These are phyloP conservation scores for Manduca sexta DNA, from an alignment of 1,140 invertebrate species.

Conservation along the genomic window DNA sequence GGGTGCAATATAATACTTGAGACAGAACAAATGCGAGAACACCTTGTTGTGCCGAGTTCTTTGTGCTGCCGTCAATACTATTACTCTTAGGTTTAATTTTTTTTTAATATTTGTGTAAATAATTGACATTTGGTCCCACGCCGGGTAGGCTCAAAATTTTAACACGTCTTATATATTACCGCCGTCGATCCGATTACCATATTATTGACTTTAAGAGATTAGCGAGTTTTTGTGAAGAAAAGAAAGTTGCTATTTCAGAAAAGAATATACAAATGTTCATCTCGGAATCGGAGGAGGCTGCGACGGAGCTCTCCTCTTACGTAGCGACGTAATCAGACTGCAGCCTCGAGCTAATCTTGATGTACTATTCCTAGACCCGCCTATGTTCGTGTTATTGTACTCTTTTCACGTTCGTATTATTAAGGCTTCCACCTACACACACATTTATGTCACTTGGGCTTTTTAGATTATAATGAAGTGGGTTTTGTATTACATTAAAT, in stretches of 20 bases:
- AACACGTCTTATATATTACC: conserved; percentile 2
- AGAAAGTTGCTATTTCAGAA: conserved; percentile 16
- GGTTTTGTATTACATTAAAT: neutral
- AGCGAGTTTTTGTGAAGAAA: conserved; percentile 9
- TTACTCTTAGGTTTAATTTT: conserved; percentile 34
- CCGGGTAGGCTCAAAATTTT: neutral
- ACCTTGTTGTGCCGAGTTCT: conserved; percentile 42
- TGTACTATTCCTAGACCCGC: conserved; percentile 45
- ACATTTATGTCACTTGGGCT: neutral
- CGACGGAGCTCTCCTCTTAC: conserved; percentile 41
- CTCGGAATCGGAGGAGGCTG: conserved; percentile 40
- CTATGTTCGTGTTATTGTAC: conserved; percentile 45
- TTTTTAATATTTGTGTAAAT: conserved; percentile 3
- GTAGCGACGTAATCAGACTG: conserved; percentile 55
- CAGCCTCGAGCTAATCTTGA: conserved; percentile 64
- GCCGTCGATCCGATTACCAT: conserved; percentile 22
- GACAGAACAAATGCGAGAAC: conserved; percentile 44
- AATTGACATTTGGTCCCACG: neutral
- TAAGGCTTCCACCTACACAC: conserved; percentile 14
- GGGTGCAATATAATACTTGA: conserved; percentile 45
- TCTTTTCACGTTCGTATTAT: conserved; percentile 37
- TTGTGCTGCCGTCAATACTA: conserved; percentile 37
- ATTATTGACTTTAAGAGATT: conserved; percentile 12
- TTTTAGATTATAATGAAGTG: neutral
- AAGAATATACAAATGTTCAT: conserved; percentile 43